Evolutionary conservation across 2,113 vertebrate species (phyloP), one percentile per base, ranked within the genome.

Genomic region (Epinephelus moara): DNA sequence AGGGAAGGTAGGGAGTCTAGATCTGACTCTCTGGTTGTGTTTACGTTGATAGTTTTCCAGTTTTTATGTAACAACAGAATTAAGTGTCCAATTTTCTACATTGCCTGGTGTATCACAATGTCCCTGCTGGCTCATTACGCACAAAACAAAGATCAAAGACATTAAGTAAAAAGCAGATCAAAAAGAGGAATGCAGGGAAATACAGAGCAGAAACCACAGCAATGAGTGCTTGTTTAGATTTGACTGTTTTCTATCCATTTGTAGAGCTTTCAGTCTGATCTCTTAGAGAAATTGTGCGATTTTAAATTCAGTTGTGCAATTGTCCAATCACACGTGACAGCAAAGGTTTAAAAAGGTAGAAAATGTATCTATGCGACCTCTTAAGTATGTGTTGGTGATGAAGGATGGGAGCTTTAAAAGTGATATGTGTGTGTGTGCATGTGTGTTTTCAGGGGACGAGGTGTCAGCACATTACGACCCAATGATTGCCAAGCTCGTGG

Each of bases 401-500:
- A 67, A 49, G 25, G 33, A 4, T 19, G 25, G 5, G 30, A 53
- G 30, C 23, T 61, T 74, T n/a, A 21, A 18, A 7, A 6, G 25
- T 57, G 23, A 30, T 3, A 8, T 66, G 49, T 53, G 18, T 37
- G 49, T 10, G 63, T 80, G 3, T 25, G 12, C 69, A 27, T 66
- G 14, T 80, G 3, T 80, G 13, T 27, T 89, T 91, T 47, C 66
- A 99, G 98, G 98, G 60, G 98, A 99, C 66, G 97, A 99, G 40
- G 98, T 99, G 66, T 99, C 97, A 0, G 95, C 96, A 61, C 96
- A 99, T 71, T 99, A 99, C 17, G 98, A 99, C 81, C 98, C 98
- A 1, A 99, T 99, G 98, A 99, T 99, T 27, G 98, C 98, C 0
- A 99, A 99, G 86, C 94, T 99, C 0, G 97, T 99, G 2, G 97